Evolutionary conservation across 2,888 invertebrate species (phyloP), one percentile per base, ranked within the genome.

Genomic region (Pyrocoelia pectoralis): DNA sequence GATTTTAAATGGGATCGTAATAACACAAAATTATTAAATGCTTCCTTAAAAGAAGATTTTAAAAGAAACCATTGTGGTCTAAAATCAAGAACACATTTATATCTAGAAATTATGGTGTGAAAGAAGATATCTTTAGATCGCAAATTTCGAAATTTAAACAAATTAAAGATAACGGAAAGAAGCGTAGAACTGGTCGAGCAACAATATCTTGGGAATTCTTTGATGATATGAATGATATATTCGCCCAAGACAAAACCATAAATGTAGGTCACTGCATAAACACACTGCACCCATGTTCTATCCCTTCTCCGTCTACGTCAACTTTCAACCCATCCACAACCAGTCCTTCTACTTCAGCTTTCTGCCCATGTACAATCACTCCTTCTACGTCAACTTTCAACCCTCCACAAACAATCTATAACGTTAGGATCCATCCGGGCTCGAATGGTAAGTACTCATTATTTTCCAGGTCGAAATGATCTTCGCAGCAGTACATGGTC

Each of bases 61-160:
- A 46, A 46, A 46, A 46, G 17, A 46, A 46, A 17, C 15, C 6
- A 14, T 46, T 46, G 46, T 46, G 46, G 46, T n/a, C 46, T 15
- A 15, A 15, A 46, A 46, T 46, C 15, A 46, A 46, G 15, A 17
- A 46, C 9, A 17, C 14, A 46, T 46, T 46, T 46, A 14, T 15
- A n/a, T 15, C 14, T 46, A 14, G 12, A 17, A 9, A 8, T 17
- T 46, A 46, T 15, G 17, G 9, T 46, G 14, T 46, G 17, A 46
- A 13, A 14, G 46, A 46, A 46, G 46, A 46, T 2, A 17, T 15
- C 5, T n/a, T 12, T 46, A 15, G 46, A 46, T 17, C 6, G 46
- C 14, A 46, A 46, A 17, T 46, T 14, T 14, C 46, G 46, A 15
- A 46, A 46, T 46, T 46, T 46, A 46, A 14, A 17, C 15, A 17